Percentiles rank a stretch among this genome's conserved stretches.
Conservation (phyloP, 2,888 invertebrate species). For the Eurois occulta region DNA sequence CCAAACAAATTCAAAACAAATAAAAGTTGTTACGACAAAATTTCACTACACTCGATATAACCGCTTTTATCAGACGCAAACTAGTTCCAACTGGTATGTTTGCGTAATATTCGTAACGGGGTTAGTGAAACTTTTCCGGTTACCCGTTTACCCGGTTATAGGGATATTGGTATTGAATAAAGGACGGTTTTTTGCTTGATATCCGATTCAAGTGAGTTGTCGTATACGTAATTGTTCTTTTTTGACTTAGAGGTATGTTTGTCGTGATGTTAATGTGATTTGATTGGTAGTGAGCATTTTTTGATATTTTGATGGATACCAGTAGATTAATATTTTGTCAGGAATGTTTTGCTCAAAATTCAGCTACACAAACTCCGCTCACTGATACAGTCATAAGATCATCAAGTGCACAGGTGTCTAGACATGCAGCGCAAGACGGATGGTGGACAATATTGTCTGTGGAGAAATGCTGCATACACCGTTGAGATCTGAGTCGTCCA, state of each 20-base stretch:
- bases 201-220: constrained; percentile 22
- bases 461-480: too few species aligned
- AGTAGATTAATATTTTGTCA: too few species aligned
- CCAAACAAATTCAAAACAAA: constrained; percentile 52
- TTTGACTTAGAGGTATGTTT: background rate
- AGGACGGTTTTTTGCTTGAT: constrained; percentile 40
- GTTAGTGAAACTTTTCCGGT: constrained; percentile 62
- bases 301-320: too few species aligned
- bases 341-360: too few species aligned
- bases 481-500: too few species aligned
- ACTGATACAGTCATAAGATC: too few species aligned
- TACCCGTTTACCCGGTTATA: constrained; percentile 43
- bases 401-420: too few species aligned
- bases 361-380: too few species aligned
- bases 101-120: constrained; percentile 59
- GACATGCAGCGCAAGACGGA: too few species aligned
- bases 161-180: constrained; percentile 58
- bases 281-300: background rate
- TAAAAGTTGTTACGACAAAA: constrained; percentile 46
- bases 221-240: constrained; percentile 9
- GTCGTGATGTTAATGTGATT: background rate
- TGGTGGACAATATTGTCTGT: too few species aligned
- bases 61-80: constrained; percentile 61
- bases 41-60: constrained; percentile 49
- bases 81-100: constrained; percentile 61